phyloP scores from a whole-genome alignment of 2,888 invertebrate genomes.

The Hylaea fasciaria region DNA sequence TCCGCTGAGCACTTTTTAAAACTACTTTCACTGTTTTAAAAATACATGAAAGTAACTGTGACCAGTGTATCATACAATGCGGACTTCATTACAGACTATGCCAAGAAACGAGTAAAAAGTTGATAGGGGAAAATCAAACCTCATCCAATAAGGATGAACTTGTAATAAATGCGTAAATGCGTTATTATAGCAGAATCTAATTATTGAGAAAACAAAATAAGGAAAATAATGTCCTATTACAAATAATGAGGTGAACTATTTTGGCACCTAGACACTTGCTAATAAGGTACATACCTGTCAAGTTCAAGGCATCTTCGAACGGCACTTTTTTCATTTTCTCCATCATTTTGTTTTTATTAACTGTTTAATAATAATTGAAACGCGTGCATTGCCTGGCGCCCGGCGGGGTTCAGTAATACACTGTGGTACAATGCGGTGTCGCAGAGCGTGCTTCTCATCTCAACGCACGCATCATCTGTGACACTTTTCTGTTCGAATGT shows the following conservation, averaged over 20 bases:
- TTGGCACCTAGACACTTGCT: neutral
- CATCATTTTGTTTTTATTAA: constrained; percentile 43
- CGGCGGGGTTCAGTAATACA: constrained; percentile 14
- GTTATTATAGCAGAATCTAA: too few relatives aligned
- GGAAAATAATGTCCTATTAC: too few relatives aligned
- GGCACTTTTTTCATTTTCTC: constrained; percentile 50
- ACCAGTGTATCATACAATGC: too few relatives aligned
- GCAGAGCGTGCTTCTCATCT: constrained; percentile 27
- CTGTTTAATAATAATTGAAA: constrained; percentile 4
- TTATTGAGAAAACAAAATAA: too few relatives aligned
- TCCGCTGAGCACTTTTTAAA: neutral
- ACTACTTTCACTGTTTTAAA: neutral
- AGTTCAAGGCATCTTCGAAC: constrained; percentile 61
- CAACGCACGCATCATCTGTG: constrained; percentile 13
- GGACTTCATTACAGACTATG: too few relatives aligned
- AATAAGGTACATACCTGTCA: constrained; percentile 53
- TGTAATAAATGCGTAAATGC: too few relatives aligned
- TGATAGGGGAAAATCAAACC: too few relatives aligned
- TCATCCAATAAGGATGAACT: too few relatives aligned
- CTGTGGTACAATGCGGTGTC: constrained; percentile 15
- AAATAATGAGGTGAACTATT: too few relatives aligned
- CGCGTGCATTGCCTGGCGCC: constrained; percentile 21
- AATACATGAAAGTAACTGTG: neutral
- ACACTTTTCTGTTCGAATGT: constrained; percentile 1
- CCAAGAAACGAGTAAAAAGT: too few relatives aligned